A percentile compares a stretch with the other conserved stretches of the same genome.
phyloP scores from a whole-genome alignment of 92 coral and sea anemone genomes.

The Phenganax subtilis region DNA sequence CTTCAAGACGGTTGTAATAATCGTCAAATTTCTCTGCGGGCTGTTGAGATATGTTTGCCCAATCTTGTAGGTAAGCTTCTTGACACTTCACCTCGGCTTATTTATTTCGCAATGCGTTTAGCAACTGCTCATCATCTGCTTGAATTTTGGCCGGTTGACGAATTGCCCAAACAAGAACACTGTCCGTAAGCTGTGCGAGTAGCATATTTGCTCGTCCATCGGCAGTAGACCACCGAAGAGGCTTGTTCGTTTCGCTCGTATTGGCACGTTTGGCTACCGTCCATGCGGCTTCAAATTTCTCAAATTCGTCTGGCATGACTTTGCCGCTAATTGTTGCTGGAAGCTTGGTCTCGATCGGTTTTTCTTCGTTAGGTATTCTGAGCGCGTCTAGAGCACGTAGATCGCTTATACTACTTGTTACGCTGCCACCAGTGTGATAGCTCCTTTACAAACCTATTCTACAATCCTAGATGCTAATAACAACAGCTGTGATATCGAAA shows the following conservation, averaged over 20 bases:
- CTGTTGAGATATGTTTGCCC: neutral
- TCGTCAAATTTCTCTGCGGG: constrained; percentile 17
- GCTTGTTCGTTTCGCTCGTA: constrained; percentile 17
- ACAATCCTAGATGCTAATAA: neutral
- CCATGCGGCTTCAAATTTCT: constrained; percentile 25
- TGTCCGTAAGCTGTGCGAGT: constrained; percentile 12
- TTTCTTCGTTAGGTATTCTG: constrained; percentile 9
- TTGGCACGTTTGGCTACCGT: constrained; percentile 25
- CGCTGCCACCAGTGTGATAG: constrained; percentile 30
- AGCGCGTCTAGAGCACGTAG: neutral
- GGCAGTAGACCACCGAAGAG: constrained; percentile 9
- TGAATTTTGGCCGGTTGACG: constrained; percentile 6
- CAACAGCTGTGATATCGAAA: no score
- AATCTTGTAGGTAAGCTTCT: constrained; percentile 15
- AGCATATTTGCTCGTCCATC: constrained; percentile 24
- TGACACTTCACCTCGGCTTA: constrained; percentile 17
- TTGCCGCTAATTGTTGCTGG: constrained; percentile 2
- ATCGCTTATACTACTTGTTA: neutral
- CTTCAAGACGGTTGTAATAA: constrained; percentile 1
- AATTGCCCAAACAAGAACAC: constrained; percentile 16
- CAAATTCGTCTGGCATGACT: constrained; percentile 18
- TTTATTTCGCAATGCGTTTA: neutral
- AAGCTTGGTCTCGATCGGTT: constrained; percentile 9
- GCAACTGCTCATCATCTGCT: neutral
- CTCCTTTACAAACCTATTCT: neutral